These are phyloP conservation scores for Sebastes kiyomatsui DNA, from an alignment of 2,797 vertebrate genomes.

Conservation along the genomic window DNA sequence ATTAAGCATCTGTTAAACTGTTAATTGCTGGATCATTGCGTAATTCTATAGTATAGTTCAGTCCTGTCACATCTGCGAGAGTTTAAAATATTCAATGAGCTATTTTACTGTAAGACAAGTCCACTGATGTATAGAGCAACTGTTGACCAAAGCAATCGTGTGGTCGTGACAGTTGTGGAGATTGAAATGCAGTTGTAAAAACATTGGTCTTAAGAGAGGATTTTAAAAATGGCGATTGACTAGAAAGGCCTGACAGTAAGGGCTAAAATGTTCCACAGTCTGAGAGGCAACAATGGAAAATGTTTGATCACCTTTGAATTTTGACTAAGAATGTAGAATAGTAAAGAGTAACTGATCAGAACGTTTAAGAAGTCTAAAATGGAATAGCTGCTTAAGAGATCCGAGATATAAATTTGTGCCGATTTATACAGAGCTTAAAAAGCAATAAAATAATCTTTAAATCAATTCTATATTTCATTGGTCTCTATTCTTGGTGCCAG, in stretches of 20 bases:
- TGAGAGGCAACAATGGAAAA: not conserved
- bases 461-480: not conserved
- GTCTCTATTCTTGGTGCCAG: not conserved
- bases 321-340: not conserved
- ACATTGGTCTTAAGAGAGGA: not conserved
- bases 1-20: accelerated
- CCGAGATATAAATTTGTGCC: not conserved
- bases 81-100: not conserved
- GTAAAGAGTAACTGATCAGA: not conserved
- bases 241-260: not conserved
- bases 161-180: not conserved
- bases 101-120: not conserved
- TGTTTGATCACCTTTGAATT: not conserved
- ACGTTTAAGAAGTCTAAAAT: not conserved
- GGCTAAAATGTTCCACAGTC: not conserved
- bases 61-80: not conserved
- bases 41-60: not conserved
- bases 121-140: not conserved
- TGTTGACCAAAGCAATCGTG: not conserved
- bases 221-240: not conserved
- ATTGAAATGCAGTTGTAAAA: not conserved
- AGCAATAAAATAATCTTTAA: not conserved
- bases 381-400: not conserved
- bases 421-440: not conserved
- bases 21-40: not conserved